Base-by-base conservation (phyloP, 2,888 invertebrate genomes). In the Drosophila suboccidentalis region DNA sequence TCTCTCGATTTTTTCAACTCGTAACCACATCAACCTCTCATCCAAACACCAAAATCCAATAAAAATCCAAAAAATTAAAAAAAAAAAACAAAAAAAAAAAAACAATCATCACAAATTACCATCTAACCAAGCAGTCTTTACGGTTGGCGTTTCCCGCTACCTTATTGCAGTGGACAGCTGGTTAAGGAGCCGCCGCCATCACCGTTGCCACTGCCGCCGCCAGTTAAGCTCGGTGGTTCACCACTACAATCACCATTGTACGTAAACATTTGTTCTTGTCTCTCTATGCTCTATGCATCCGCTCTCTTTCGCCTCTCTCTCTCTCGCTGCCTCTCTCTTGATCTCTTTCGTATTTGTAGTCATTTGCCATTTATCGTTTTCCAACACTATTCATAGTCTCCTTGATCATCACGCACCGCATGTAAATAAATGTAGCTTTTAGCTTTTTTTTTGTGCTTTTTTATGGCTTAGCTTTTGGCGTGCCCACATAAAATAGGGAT, bases 91-190 rank as follows among this genome's bases (percentile, higher is more conserved):
- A 53, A 44, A 22, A n/a, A 53, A 65, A 60, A 57, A 50, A 63
- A 19, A 62, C 34, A 13, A 65, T 54, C 22, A 22, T 22, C 22
- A 71, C 66, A 67, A 86, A 79, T 71, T 75, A 80, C 70, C 75
- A 87, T 86, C 83, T 92, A 92, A 92, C 91, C 90, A 91, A 91
- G 91, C 96, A 97, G 97, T 96, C 96, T 97, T 95, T 97, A 97
- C 95, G 97, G 97, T 96, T 97, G 97, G 97, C 97, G 97, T 95
- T 97, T 97, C 95, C 97, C 97, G 95, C 96, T 97, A 96, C 97
- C 97, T 95, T 97, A 97, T 97, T 97, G 97, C 96, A 97, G 97
- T 95, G 96, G 96, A 95, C 92, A 92, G 90, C 90, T 93, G 89
- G 92, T 93, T 90, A 95, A 95, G 95, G 95, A 95, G 94, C 95